Conservation (phyloP, 2,113 vertebrate genomes). For the Datnioides undecimradiatus region DNA sequence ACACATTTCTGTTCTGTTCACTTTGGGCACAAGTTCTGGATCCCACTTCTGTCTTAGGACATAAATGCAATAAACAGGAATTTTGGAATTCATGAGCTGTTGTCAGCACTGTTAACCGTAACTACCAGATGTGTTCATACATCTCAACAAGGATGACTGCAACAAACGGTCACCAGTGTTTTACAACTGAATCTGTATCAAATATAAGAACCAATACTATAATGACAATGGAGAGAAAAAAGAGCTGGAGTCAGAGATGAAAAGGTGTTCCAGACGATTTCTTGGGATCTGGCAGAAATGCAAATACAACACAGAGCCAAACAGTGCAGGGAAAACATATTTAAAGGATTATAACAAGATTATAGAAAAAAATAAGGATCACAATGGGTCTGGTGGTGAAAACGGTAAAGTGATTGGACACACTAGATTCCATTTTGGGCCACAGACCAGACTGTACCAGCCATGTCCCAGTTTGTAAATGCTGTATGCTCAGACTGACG, state of each 20-base stretch:
- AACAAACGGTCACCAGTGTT: not conserved
- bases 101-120: not conserved
- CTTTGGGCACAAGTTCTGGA: not conserved
- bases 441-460: not conserved
- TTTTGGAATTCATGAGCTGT: not conserved
- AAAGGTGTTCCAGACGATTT: too few relatives aligned
- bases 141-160: not conserved
- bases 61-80: not conserved
- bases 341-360: not conserved
- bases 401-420: not conserved
- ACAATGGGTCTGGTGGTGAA: not conserved
- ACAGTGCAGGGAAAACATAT: not conserved
- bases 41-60: not conserved
- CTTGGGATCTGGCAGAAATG: not conserved
- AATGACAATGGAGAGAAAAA: not conserved
- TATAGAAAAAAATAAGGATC: not conserved
- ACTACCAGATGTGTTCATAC: not conserved
- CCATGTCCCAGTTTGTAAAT: not conserved
- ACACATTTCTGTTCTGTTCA: not conserved
- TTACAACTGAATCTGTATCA: not conserved
- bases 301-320: not conserved
- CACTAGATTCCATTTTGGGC: not conserved
- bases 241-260: too few relatives aligned
- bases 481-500: not conserved
- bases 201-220: not conserved